Evolutionary conservation across 2,797 vertebrate genomes (phyloP).

Genomic region (Emydoidea blandingii): DNA sequence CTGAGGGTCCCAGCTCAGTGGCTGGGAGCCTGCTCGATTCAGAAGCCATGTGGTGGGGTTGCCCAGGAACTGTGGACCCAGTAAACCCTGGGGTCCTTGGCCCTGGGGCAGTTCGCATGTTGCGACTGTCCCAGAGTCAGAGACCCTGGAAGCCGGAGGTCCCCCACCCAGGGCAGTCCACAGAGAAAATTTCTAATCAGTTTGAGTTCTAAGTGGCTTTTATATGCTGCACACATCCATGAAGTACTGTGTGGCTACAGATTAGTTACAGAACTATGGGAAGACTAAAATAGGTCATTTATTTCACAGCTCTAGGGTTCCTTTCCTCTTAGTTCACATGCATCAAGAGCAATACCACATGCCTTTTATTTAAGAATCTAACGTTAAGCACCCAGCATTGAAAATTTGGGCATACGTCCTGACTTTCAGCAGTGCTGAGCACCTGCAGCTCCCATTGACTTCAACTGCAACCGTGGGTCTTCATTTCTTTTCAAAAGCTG

Average conservation of each 20-base stretch:
- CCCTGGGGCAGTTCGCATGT: background rate
- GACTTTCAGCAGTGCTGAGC: background rate
- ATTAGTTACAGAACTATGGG: background rate
- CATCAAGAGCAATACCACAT: background rate
- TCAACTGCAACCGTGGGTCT: background rate
- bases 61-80: background rate
- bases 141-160: background rate
- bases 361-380: background rate
- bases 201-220: background rate
- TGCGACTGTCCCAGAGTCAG: background rate
- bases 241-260: background rate
- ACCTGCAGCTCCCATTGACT: background rate
- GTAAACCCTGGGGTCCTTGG: background rate
- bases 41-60: background rate
- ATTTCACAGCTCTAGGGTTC: background rate
- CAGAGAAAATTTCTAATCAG: background rate
- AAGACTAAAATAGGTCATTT: background rate
- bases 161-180: background rate
- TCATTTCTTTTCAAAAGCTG: background rate
- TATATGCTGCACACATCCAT: background rate
- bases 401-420: background rate
- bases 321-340: background rate
- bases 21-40: background rate
- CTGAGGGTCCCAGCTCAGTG: background rate
- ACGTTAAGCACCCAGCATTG: background rate